These are phyloP conservation scores for Hecatera dysodea DNA, from an alignment of 2,888 invertebrate species.

Conservation along the genomic window DNA sequence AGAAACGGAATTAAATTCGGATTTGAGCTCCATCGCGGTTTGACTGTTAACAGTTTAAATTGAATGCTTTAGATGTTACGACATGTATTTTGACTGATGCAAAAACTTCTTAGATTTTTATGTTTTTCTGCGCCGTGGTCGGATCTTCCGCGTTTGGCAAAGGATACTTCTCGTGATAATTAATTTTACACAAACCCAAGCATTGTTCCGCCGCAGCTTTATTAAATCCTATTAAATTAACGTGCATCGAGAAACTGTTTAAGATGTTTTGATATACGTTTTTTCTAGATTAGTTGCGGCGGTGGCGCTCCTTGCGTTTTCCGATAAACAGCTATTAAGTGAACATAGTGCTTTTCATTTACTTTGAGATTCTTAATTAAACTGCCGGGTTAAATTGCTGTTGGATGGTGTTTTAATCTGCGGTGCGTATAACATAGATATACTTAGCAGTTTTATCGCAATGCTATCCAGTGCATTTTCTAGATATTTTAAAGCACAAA, in stretches of 20 bases:
- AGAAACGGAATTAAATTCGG: conserved; percentile 59
- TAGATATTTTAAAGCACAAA: neutral
- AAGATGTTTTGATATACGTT: conserved; percentile 60
- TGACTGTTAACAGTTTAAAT: conserved; percentile 9
- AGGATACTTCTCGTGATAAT: conserved; percentile 61
- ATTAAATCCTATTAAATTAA: conserved; percentile 71
- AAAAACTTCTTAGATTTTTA: neutral
- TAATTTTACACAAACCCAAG: conserved; percentile 60
- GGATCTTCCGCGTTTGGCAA: neutral
- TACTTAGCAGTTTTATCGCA: too few species aligned
- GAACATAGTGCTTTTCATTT: conserved; percentile 19
- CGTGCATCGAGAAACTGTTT: conserved; percentile 56
- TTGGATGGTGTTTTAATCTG: conserved; percentile 7
- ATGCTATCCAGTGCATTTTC: too few species aligned
- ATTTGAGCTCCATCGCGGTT: conserved; percentile 49
- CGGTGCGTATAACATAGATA: too few species aligned
- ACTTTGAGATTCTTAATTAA: conserved; percentile 33
- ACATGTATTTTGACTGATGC: too few species aligned
- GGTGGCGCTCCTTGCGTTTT: conserved; percentile 17
- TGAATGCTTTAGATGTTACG: neutral
- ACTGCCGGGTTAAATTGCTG: neutral
- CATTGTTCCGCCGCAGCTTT: conserved; percentile 60
- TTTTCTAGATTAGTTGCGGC: conserved; percentile 54
- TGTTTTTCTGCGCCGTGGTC: neutral
- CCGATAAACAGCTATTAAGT: conserved; percentile 37